Base-by-base conservation (phyloP, 2,113 vertebrate species). In the Ariopsis seemanni region DNA sequence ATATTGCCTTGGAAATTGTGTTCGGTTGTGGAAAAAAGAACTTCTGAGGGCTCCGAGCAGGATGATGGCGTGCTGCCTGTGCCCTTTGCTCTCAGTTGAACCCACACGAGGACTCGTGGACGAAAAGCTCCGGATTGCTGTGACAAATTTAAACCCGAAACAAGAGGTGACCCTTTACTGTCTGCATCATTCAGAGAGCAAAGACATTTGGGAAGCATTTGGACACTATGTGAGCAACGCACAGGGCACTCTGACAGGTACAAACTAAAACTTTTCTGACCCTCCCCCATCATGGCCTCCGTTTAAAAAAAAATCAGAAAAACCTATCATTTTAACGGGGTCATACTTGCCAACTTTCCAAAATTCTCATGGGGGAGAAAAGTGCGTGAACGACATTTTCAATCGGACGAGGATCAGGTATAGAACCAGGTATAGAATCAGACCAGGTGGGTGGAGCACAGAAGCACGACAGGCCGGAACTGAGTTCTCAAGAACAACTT, bases 121-220 rank as follows among this genome's bases (percentile, higher is more conserved):
- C 0, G 93, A 96, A 90, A 85, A 65, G 83, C 63, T 95, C 71
- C 74, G 63, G 42, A 91, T 96, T 14, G 0, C 63, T 67, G 92
- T 95, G 71, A 88, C 90, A 87, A 94, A 95, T 75, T 91, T 96
- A 22, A 88, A 86, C 3, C 88, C 92, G 0, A 87, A 81, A 14
- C 82, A 62, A 60, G 85, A 89, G 0, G 93, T 95, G 0, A 96
- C 95, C 0, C 71, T 96, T 5, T 91, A 90, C 88, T 91, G 92
- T 62, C 82, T 94, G 14, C 92, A 93, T 82, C 91, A 69, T 0
- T 95, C 94, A 0, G 95, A 95, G 48, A 93, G 94, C 57, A 86
- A 88, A 7, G 90, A 94, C 75, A 27, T 91, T 58, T 96, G 95
- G 95, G 93, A 96, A 88, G 95, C 94, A 0, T 95, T 90, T 18